Base-by-base conservation (phyloP, 2,888 invertebrate genomes). In the Melipona beecheii region DNA sequence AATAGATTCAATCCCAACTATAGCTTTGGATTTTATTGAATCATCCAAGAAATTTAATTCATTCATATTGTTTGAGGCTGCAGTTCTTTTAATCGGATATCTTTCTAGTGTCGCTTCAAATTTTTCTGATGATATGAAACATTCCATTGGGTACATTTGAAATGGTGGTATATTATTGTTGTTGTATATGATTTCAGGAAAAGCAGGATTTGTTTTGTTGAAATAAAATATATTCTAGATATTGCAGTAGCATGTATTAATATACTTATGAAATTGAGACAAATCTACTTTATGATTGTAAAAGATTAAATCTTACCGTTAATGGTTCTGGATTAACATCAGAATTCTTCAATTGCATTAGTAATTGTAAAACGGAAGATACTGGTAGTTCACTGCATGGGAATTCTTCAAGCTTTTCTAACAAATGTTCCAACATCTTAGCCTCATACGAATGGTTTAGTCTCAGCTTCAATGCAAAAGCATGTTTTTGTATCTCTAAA, bases 91-190 rank as follows among this genome's bases (percentile, higher is more conserved):
- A 66, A 85, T 74, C 74, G 76, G 81, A 56, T 82, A 69, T 36
- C 85, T 78, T 15, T 86, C 89, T 70, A 93, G 83, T 65, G 90
- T 83, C 11, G 88, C 75, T 76, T 93, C 91, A 75, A 94, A 93
- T 86, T 91, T 91, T 4, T 90, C 88, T 0, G 94, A 91, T n/a
- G 92, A 78, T 21, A 86, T 49, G 36, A 93, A 92, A 2, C 91
- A 89, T 83, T 94, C 93, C 66, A 91, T 78, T 0, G 94, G 93
- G 86, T 93, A 94, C 27, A 90, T 83, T 88, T 93, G 92, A 85
- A 93, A 93, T 13, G 87, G 88, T 5, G 92, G 90, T 19, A 91
- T 85, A 19, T 86, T 79, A n/a, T 85, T 88, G 19, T 78, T 80
- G 54, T 68, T 66, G 27, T 21, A 50, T 2, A 65, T 72, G n/a